phyloP scores from a whole-genome alignment of 2,113 vertebrate genomes.

The Platanista minor region DNA sequence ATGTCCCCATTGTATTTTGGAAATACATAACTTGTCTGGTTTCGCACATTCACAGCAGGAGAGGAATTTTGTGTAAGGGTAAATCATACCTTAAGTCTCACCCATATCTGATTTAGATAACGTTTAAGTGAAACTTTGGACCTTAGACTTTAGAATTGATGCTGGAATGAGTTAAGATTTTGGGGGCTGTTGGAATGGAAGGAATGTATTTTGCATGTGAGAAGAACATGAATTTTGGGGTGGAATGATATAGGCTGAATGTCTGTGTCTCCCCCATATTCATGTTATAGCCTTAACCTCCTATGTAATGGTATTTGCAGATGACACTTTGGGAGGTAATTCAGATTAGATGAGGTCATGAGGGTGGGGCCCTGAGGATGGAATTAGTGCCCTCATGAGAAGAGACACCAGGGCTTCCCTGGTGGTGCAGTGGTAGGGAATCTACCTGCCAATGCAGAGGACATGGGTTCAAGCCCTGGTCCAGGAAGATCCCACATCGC shows the following conservation, averaged over 20 bases:
- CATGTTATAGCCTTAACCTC: not conserved
- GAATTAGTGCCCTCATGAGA: not conserved
- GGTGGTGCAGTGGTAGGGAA: no score
- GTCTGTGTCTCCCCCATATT: not conserved
- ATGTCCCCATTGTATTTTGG: not conserved
- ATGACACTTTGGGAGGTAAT: not conserved
- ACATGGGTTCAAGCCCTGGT: no score
- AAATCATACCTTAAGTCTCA: not conserved
- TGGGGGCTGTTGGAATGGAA: not conserved
- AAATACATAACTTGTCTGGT: not conserved
- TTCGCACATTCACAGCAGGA: not conserved
- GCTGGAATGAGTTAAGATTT: not conserved
- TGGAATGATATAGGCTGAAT: not conserved
- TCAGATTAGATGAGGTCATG: not conserved
- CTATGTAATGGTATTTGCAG: not conserved
- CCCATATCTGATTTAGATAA: not conserved
- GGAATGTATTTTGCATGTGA: not conserved
- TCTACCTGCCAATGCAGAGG: no score
- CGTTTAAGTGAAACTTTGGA: not conserved
- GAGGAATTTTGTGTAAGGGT: not conserved
- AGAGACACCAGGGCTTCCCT: not conserved
- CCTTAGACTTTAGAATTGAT: not conserved
- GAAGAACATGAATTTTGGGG: not conserved
- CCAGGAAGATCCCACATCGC: no score
- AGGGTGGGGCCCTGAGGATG: not conserved